phyloP scores from a whole-genome alignment of 2,113 vertebrate species.

The Tricholaema leucomelas region DNA sequence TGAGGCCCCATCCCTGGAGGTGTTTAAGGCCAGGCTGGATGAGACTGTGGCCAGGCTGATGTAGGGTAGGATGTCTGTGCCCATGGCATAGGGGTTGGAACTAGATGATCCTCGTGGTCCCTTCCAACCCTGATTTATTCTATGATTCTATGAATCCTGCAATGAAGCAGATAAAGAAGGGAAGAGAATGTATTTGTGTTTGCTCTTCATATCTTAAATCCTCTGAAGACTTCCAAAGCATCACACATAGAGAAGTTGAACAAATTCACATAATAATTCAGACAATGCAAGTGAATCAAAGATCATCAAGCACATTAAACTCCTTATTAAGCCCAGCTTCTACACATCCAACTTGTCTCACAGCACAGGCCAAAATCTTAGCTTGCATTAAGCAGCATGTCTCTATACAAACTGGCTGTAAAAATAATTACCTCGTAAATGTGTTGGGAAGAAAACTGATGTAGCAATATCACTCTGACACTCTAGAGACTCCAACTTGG shows the following conservation, averaged over 20 bases:
- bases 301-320: no score
- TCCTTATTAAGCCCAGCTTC: neutral
- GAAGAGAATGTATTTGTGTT: neutral
- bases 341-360: neutral
- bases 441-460: neutral
- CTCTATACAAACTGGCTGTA: neutral
- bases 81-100: no score
- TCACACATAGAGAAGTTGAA: neutral
- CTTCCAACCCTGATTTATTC: no score
- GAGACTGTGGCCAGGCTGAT: no score
- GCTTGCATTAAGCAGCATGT: neutral
- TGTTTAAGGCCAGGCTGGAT: no score
- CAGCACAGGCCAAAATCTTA: neutral
- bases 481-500: neutral
- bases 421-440: neutral
- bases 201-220: neutral
- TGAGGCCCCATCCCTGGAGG: no score
- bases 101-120: no score
- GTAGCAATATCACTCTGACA: neutral
- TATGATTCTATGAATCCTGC: no score
- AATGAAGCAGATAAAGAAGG: neutral
- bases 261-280: neutral
- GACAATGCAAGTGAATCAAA: neutral
- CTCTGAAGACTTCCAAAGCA: neutral
- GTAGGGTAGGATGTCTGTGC: no score